Evolutionary conservation across 2,888 invertebrate species (phyloP).

Genomic region (Abscondita cerata): DNA sequence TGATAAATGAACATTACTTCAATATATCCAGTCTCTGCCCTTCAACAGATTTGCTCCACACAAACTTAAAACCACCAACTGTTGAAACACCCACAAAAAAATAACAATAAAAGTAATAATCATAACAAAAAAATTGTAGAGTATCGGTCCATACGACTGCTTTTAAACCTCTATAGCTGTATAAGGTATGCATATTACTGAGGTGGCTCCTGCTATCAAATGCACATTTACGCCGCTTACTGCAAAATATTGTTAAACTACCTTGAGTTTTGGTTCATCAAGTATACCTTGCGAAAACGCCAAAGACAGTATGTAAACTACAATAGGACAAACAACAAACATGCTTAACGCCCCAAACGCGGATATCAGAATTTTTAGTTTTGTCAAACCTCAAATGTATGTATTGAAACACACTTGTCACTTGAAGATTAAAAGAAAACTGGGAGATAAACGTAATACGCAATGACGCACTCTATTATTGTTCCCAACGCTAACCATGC

Average conservation of each 20-base stretch:
- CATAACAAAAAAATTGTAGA: conserved; percentile 65
- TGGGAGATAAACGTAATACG: not conserved
- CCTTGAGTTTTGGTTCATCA: not conserved
- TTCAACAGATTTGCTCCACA: conserved; percentile 65
- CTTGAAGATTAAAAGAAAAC: not conserved
- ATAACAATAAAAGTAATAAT: conserved; percentile 63
- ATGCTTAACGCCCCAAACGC: not conserved
- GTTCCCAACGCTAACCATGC: not conserved
- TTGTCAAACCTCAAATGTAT: not conserved
- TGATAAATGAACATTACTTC: conserved; percentile 59
- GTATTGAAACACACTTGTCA: not conserved
- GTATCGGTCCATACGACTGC: conserved; percentile 72
- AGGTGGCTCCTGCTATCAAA: conserved; percentile 70
- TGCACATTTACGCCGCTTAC: conserved; percentile 62
- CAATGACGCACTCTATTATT: not conserved
- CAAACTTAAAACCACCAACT: conserved; percentile 63
- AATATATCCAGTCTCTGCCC: conserved; percentile 68
- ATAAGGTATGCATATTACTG: conserved; percentile 76
- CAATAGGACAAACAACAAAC: not conserved
- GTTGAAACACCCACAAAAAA: conserved; percentile 65
- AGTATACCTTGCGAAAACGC: conserved; percentile 76
- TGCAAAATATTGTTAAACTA: not conserved
- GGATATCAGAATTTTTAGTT: not conserved
- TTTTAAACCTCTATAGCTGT: conserved; percentile 72
- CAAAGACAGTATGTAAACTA: not conserved